phyloP scores from a whole-genome alignment of 2,797 vertebrate genomes.

The Mionectes olivaceus region DNA sequence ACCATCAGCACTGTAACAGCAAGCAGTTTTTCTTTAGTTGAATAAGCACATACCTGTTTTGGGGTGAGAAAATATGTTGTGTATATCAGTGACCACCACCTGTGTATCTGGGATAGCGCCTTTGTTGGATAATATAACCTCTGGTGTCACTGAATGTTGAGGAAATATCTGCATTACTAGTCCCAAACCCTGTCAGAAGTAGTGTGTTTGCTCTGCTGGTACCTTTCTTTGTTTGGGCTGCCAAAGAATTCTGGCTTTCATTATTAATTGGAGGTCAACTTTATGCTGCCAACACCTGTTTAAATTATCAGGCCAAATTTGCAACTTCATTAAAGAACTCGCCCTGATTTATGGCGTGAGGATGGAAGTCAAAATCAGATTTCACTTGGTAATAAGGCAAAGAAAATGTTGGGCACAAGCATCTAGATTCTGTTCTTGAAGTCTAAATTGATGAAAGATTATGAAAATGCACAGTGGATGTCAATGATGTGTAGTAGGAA shows the following conservation, averaged over 20 bases:
- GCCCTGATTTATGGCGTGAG: background rate
- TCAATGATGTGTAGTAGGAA: background rate
- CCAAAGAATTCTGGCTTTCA: background rate
- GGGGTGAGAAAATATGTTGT: background rate
- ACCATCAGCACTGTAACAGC: fast-evolving
- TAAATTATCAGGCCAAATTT: background rate
- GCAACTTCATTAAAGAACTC: background rate
- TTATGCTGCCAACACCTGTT: background rate
- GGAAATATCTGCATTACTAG: background rate
- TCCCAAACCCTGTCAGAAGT: background rate
- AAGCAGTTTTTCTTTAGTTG: background rate
- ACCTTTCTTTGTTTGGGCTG: background rate
- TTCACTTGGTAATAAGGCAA: background rate
- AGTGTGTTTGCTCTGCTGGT: background rate
- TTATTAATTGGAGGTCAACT: slow-evolving; percentile 29
- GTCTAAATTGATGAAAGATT: background rate
- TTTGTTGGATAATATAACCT: background rate
- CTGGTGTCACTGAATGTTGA: background rate
- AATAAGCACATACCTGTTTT: fast-evolving
- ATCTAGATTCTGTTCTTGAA: background rate
- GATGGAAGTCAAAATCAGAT: background rate
- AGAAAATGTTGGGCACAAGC: background rate
- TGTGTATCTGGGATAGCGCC: background rate
- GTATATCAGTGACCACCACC: background rate
- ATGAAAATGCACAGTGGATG: background rate